Conservation (phyloP, 2,113 vertebrate species). For the Nycticorax nycticorax region DNA sequence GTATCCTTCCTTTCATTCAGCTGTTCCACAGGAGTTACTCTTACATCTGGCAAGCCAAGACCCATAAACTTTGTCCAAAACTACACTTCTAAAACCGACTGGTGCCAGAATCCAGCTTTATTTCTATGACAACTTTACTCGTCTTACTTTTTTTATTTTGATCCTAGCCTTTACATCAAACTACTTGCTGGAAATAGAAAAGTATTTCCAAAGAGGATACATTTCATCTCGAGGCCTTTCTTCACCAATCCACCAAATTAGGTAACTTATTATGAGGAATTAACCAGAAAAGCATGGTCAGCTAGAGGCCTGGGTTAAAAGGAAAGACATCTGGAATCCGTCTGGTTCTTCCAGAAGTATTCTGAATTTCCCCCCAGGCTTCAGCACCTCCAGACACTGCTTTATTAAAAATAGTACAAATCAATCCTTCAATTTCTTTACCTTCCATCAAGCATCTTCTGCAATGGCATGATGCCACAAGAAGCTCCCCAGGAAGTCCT, state of each 20-base stretch:
- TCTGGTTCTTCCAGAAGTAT: not conserved
- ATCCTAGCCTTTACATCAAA: constrained; percentile 1
- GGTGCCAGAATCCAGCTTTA: constrained; percentile 32
- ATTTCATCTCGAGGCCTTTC: constrained; percentile 17
- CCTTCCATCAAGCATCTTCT: not conserved
- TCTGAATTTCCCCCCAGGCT: not conserved
- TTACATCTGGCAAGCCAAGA: constrained; percentile 1
- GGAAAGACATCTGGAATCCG: constrained; percentile 33
- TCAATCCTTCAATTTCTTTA: not conserved
- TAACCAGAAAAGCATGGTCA: constrained; percentile 4
- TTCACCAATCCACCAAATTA: constrained; percentile 16
- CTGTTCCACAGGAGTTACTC: constrained; percentile 38
- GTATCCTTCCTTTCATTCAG: constrained; percentile 15
- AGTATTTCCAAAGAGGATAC: constrained; percentile 55
- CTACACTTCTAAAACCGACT: not conserved
- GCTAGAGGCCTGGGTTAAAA: constrained; percentile 15
- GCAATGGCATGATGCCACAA: not conserved
- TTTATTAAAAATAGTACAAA: constrained; percentile 6
- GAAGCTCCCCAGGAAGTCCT: not conserved
- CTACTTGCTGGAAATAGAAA: constrained; percentile 52
- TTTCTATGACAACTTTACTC: not conserved
- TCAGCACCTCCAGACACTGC: not conserved
- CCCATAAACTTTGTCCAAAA: constrained; percentile 43
- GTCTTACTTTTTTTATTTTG: not conserved
- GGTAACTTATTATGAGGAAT: not conserved